phyloP scores from a whole-genome alignment of 2,888 invertebrate genomes.

The Ormia ochracea region DNA sequence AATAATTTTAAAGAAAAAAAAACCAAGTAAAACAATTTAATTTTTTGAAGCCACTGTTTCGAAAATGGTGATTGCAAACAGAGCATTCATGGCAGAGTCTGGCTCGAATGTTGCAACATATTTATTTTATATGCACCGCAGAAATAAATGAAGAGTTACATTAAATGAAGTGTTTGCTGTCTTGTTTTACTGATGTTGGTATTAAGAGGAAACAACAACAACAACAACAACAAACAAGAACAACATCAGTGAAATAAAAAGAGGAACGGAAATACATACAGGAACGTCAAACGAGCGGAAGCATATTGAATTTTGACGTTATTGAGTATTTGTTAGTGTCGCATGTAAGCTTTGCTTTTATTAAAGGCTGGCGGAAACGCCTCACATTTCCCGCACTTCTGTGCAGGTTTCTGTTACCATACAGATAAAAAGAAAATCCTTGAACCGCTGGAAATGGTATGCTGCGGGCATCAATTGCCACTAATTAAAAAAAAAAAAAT shows the following conservation, averaged over 20 bases:
- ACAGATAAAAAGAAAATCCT: too few species aligned
- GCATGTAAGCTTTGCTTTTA: slow-evolving; percentile 33
- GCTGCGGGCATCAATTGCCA: too few species aligned
- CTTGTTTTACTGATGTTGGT: slow-evolving; percentile 35
- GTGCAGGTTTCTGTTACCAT: too few species aligned
- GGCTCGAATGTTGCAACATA: background rate
- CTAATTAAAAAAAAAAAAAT: too few species aligned
- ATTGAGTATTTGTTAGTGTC: slow-evolving; percentile 52
- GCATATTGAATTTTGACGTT: slow-evolving; percentile 48
- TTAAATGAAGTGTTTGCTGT: slow-evolving; percentile 36
- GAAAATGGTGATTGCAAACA: background rate
- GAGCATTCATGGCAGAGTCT: slow-evolving; percentile 13
- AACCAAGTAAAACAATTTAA: too few species aligned
- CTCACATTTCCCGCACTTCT: background rate
- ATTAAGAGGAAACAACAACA: background rate
- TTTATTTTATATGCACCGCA: background rate
- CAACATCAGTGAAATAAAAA: background rate
- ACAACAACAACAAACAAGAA: background rate
- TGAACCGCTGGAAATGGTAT: too few species aligned
- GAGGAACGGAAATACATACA: background rate
- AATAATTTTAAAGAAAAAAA: too few species aligned
- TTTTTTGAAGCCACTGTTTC: too few species aligned
- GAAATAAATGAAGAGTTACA: slow-evolving; percentile 1
- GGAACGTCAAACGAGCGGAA: slow-evolving; percentile 9
- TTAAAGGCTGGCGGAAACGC: background rate